These are phyloP conservation scores for Ganaspis sp. DNA, from an alignment of 1,140 invertebrate species.

Conservation along the genomic window DNA sequence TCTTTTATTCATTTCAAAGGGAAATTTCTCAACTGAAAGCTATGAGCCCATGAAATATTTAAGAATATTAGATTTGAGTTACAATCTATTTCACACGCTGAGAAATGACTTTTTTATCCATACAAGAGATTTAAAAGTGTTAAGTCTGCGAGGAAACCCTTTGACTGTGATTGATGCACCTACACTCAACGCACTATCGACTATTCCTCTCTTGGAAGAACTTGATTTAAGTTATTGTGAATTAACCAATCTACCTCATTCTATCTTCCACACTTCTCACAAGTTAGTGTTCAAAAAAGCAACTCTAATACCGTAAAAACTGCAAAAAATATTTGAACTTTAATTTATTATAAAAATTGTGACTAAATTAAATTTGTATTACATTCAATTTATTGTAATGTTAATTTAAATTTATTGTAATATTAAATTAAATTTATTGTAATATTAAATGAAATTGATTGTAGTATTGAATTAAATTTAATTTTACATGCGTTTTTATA, in stretches of 20 bases:
- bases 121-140: conserved; percentile 78
- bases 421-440: no score
- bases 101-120: conserved; percentile 85
- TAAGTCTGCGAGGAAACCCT: conserved; percentile 83
- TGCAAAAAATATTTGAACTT: no score
- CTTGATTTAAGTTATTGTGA: conserved; percentile 83
- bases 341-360: no score
- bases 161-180: conserved; percentile 79
- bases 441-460: no score
- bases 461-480: no score
- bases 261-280: conserved; percentile 82
- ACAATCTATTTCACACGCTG: conserved; percentile 82
- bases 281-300: not conserved
- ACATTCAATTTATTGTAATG: no score
- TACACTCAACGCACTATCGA: conserved; percentile 80
- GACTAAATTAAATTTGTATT: no score
- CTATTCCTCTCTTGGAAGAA: conserved; percentile 80
- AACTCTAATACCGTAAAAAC: not conserved
- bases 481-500: no score
- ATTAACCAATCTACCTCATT: conserved; percentile 67
- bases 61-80: conserved; percentile 79
- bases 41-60: conserved; percentile 81
- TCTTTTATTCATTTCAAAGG: conserved; percentile 61
- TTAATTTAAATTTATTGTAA: no score
- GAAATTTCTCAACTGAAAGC: conserved; percentile 76